phyloP scores from a whole-genome alignment of 2,797 vertebrate species.

The Ispidina lecontei region DNA sequence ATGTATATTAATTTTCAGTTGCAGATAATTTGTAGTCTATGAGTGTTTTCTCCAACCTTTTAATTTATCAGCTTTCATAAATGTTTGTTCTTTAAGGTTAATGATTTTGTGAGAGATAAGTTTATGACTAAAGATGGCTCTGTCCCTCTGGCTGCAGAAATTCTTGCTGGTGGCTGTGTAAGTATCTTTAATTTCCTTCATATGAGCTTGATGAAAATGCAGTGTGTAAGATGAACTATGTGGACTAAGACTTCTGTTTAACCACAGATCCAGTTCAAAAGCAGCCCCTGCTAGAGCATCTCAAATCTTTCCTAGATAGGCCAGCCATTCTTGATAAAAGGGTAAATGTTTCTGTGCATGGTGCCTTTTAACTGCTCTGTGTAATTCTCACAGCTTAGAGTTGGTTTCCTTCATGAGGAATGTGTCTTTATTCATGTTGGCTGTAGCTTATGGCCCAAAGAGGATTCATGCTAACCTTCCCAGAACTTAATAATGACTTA shows the following conservation, averaged over 20 bases:
- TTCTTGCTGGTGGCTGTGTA: conserved; percentile 88
- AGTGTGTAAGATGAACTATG: neutral
- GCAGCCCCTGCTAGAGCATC: conserved; percentile 58
- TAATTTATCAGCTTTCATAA: conserved; percentile 28
- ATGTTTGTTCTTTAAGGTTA: conserved; percentile 82
- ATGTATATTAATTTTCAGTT: neutral
- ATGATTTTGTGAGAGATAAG: conserved; percentile 90
- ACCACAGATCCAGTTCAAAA: conserved; percentile 57
- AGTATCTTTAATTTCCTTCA: conserved; percentile 73
- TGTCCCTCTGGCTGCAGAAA: conserved; percentile 83
- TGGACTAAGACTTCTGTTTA: conserved; percentile 67
- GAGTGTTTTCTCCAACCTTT: conserved; percentile 3
- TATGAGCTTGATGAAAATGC: neutral
- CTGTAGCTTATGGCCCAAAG: conserved; percentile 21
- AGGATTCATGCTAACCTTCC: conserved; percentile 55
- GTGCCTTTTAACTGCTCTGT: conserved; percentile 9
- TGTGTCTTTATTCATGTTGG: conserved; percentile 10
- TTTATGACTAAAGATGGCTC: conserved; percentile 82
- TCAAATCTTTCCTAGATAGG: conserved; percentile 65
- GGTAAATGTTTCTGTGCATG: conserved; percentile 64
- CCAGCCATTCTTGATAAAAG: conserved; percentile 50
- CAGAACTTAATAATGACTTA: conserved; percentile 52
- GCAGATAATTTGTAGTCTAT: neutral
- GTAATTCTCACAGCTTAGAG: conserved; percentile 15
- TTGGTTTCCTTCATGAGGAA: conserved; percentile 34